Conservation (phyloP, 1,140 invertebrate species). For the Rhopalosiphum maidis region DNA sequence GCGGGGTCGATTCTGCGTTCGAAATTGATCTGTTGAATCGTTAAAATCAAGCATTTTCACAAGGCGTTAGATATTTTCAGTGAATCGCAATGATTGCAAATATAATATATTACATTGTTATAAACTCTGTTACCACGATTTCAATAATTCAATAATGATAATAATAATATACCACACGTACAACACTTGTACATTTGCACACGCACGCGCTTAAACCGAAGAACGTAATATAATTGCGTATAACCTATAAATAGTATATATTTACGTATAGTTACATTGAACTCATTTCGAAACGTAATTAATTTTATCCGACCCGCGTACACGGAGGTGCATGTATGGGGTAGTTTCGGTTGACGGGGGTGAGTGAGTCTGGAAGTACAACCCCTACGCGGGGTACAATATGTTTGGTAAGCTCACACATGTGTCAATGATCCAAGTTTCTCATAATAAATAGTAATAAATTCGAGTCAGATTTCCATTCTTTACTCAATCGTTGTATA, state of each 20-base stretch:
- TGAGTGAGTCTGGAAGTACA: background rate
- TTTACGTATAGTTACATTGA: background rate
- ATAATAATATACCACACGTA: background rate
- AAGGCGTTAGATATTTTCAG: background rate
- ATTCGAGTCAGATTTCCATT: background rate
- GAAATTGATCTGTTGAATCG: no score
- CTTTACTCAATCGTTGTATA: background rate
- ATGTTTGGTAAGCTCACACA: background rate
- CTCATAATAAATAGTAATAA: background rate
- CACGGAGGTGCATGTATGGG: background rate
- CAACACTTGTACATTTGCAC: background rate
- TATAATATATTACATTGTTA: no score
- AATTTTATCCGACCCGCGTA: background rate
- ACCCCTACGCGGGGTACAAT: background rate
- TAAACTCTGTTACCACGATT: no score
- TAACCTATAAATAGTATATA: background rate
- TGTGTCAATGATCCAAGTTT: background rate
- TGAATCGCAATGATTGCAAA: no score
- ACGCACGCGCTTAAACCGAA: background rate
- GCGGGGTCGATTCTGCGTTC: background rate
- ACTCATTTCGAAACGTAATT: constrained; percentile 4
- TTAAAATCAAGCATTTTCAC: background rate
- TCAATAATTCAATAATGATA: no score
- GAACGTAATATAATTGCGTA: background rate
- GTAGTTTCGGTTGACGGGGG: background rate